These are phyloP conservation scores for Nothura maculosa DNA, from an alignment of 2,797 vertebrate genomes.

Conservation along the genomic window DNA sequence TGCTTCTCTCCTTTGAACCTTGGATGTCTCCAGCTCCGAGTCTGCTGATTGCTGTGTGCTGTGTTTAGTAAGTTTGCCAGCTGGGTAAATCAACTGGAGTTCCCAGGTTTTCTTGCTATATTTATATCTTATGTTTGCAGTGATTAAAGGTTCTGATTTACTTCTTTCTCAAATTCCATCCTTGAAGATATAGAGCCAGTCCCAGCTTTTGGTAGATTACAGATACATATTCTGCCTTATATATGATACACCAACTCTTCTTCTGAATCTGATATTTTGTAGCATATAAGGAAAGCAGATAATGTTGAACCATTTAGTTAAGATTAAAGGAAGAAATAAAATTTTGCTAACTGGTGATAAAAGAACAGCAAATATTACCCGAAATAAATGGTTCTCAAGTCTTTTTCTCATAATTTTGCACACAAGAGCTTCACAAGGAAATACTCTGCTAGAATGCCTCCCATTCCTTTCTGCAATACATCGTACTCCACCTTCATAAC, in stretches of 20 bases:
- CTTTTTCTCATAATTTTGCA: neutral
- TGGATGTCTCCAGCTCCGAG: neutral
- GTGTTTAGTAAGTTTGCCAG: neutral
- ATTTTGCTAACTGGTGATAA: neutral
- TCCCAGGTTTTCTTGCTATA: neutral
- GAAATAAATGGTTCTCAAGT: neutral
- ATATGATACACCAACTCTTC: neutral
- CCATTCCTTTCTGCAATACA: neutral
- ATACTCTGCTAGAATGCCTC: neutral
- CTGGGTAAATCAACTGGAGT: neutral
- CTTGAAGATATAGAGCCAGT: neutral
- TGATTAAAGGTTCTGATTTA: neutral
- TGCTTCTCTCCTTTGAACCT: neutral
- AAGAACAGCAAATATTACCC: neutral
- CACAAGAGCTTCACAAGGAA: neutral
- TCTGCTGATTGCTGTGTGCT: neutral
- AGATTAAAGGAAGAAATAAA: neutral
- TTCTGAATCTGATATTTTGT: neutral
- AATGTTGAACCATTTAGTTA: neutral
- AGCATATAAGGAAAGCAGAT: neutral
- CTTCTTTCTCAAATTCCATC: neutral
- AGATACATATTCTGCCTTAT: neutral
- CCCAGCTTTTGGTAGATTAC: neutral
- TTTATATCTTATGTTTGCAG: neutral
- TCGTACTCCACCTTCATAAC: neutral